These are phyloP conservation scores for Lamprologus lemairii DNA, from an alignment of 2,113 vertebrate genomes.

Conservation along the genomic window DNA sequence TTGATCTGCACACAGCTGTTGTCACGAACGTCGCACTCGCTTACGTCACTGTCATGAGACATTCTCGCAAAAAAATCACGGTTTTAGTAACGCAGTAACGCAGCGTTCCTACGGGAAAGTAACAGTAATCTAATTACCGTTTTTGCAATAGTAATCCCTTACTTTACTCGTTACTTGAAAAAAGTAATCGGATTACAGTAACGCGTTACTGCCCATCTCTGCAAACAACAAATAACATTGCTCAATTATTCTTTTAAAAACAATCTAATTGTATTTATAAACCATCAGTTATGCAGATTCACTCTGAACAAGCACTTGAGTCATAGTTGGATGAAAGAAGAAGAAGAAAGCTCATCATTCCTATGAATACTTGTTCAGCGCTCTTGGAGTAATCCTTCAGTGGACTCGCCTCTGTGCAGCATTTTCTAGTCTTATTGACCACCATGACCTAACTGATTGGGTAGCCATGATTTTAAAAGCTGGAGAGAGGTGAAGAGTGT, in stretches of 20 bases:
- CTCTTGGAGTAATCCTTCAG: not conserved
- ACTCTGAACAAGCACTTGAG: not conserved
- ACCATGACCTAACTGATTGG: not conserved
- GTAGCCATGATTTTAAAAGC: not conserved
- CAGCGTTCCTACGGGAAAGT: too few species aligned
- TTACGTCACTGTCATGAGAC: too few species aligned
- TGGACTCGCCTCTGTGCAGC: not conserved
- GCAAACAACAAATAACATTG: not conserved
- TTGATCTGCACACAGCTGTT: too few species aligned
- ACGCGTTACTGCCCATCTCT: too few species aligned
- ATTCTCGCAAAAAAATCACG: too few species aligned
- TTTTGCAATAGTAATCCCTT: too few species aligned
- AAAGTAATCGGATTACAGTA: too few species aligned
- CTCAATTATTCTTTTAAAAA: not conserved
- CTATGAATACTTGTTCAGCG: not conserved
- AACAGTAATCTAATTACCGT: too few species aligned
- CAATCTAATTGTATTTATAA: not conserved
- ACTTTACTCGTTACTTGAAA: too few species aligned
- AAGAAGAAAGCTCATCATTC: not conserved
- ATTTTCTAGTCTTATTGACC: not conserved
- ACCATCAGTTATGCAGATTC: not conserved
- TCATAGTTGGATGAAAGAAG: fast-evolving
- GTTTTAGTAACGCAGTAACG: too few species aligned
- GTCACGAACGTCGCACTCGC: too few species aligned
- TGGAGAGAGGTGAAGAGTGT: not conserved